Evolutionary conservation across 2,888 invertebrate species (phyloP), one percentile per base, ranked within the genome.

Genomic region (Lasioglossum figueresi): DNA sequence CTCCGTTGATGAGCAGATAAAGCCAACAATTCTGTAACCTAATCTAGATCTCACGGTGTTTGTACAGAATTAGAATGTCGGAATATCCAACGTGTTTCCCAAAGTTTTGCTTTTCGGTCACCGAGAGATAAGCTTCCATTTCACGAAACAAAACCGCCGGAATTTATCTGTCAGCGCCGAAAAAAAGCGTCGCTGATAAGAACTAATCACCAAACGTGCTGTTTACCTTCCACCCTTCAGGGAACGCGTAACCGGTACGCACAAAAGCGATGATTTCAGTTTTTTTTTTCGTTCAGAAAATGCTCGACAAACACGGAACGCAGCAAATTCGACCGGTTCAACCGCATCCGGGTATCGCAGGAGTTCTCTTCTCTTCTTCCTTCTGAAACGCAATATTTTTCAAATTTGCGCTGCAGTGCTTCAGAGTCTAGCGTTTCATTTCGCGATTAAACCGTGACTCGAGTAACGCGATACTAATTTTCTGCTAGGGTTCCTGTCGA

Each of bases 351-450:
- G 63, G 10, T 37, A 68, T 68, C 68, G 37, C 8, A 19, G n/a
- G 19, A 3, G 27, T 23, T 23, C 34, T 68, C 27, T 0, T 59
- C 59, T n/a, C 12, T 10, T 5, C 19, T 19, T 40, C 23, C 3
- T 37, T 40, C 19, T 37, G 68, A 37, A 68, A 37, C 37, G 68
- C 68, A 68, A 68, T 68, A 68, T 68, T 68, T 68, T 68, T 68
- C 37, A 23, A 68, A 68, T 34, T 37, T 68, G 8, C 37, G 68
- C 68, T 19, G 66, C 34, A 19, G 23, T 23, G 37, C 23, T 37
- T n/a, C 12, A 23, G 0, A 37, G 19, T 68, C 68, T 68, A 40
- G 68, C 37, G n/a, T 68, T 68, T 68, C 68, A 68, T 23, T 4
- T 23, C 68, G 68, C 68, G 68, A 68, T 68, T 68, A 68, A 68